These are phyloP conservation scores for Sebastes hopkinsi DNA, from an alignment of 2,797 vertebrate species.

Conservation along the genomic window DNA sequence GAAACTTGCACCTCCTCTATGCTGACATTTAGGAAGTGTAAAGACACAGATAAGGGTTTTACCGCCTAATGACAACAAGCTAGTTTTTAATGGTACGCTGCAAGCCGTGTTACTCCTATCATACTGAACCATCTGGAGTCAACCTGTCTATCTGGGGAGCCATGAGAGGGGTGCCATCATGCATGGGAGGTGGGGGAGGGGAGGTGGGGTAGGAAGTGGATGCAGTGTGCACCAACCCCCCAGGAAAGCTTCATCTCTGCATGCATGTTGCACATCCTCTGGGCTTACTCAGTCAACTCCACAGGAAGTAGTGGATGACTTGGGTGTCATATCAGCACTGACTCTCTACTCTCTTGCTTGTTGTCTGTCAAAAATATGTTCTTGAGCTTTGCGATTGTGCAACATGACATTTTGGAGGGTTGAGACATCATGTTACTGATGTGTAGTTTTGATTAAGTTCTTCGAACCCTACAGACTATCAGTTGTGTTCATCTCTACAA, in stretches of 20 bases:
- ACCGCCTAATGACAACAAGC: conserved; percentile 21
- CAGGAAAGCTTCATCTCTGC: conserved; percentile 70
- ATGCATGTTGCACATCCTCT: conserved; percentile 77
- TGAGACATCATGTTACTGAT: not conserved
- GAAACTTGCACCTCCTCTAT: not conserved
- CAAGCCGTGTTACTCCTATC: conserved; percentile 81
- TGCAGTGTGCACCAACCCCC: conserved; percentile 67
- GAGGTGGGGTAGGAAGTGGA: conserved; percentile 49
- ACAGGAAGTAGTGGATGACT: conserved; percentile 75
- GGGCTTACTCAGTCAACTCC: conserved; percentile 62
- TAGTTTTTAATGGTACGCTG: conserved; percentile 43
- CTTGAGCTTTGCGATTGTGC: not conserved
- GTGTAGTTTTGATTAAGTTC: not conserved
- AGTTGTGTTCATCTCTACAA: not conserved
- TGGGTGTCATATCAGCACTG: conserved; percentile 24
- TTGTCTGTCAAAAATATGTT: not conserved
- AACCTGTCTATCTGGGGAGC: conserved; percentile 76
- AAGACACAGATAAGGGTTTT: conserved; percentile 46
- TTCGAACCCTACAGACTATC: not conserved
- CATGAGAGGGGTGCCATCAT: conserved; percentile 41
- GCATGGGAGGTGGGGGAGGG: not conserved
- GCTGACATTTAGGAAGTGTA: conserved; percentile 37
- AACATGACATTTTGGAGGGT: not conserved
- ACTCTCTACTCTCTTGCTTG: conserved; percentile 26
- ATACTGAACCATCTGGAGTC: conserved; percentile 88